Evolutionary conservation across 1,140 invertebrate species (phyloP), one percentile per base, ranked within the genome.

Genomic region (Aphelenchoides fujianensis): DNA sequence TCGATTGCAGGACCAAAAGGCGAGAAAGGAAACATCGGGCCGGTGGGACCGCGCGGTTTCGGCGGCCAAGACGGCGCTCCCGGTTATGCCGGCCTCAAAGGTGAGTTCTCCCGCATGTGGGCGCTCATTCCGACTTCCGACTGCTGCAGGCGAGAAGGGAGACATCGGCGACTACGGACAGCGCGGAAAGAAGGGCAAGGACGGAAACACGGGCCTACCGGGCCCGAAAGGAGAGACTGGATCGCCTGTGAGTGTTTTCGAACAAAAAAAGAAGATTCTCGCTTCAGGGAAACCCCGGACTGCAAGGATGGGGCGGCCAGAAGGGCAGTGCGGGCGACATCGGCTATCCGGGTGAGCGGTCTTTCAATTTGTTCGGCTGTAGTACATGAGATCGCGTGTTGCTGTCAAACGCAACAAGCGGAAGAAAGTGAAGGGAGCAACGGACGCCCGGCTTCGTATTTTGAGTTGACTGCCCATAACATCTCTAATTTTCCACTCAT

Each of bases 1-100:
- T n/a, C n/a, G n/a, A n/a, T 9, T 70, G 81, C n/a, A n/a, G n/a
- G 81, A 54, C 62, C 57, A 27, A 83, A 83, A 68, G 82, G 82
- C 67, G 82, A 83, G 59, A 83, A 83, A 69, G 82, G 82, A 48
- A 77, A 81, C 28, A 79, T 68, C 36, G 82, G 82, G 12, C 76
- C 80, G 30, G 71, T 75, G 34, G 82, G 82, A 36, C 81, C 81
- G 3, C 81, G 62, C 23, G 76, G 78, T 32, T 41, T 71, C 27
- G 72, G 67, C 23, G 82, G 82, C 55, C 59, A 68, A n/a, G 81
- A 83, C 41, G 82, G 82, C 9, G 28, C 72, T 54, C 80, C 82
- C 57, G 82, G 82, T 53, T 80, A 77, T 70, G 67, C 78, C 35
- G 82, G 82, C 27, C 37, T 83, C 16, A 79, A 83, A 69, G 81